Evolutionary conservation across 2,888 invertebrate genomes (phyloP), one percentile per base, ranked within the genome.

Genomic region (Ectropis crepuscularia): DNA sequence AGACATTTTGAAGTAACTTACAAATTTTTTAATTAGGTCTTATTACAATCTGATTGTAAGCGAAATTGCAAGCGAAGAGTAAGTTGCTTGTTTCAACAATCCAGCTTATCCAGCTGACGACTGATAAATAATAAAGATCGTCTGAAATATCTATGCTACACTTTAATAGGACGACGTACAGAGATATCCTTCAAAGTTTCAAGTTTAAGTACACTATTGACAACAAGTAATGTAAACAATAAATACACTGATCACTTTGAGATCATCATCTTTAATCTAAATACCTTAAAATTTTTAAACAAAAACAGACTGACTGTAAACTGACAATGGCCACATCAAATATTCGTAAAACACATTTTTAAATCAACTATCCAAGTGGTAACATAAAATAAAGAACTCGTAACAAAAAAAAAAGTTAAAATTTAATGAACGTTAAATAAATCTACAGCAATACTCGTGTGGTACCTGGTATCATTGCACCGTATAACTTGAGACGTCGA

Each of bases 171-270:
- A 73, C 61, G 11, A 67, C 60, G 69, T 59, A 61, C 61, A 53
- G 71, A 64, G 68, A 67, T 57, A 68, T 67, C 71, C 72, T 67
- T 63, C 72, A 77, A 75, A 82, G 71, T 78, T 72, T 89, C 90
- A 92, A 91, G 90, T 79, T 73, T 91, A 92, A 91, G 90, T 91
- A 92, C 90, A 83, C 83, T 83, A 88, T 86, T 86, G 87, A 89
- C 84, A 87, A 89, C 84, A 88, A 82, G 77, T 80, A 78, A 75
- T 85, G 84, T 84, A 86, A 90, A 88, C 82, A 87, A 89, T 88
- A 89, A 90, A 91, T 90, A 92, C 90, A 90, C 85, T 92, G 92
- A 92, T 90, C 92, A 86, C 88, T 83, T 90, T 92, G 92, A 92
- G 92, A 92, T 92, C 92, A 83, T 81, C 76, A 85, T 85, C 75